phyloP scores from a whole-genome alignment of 2,113 vertebrate genomes.

The Grus americana region DNA sequence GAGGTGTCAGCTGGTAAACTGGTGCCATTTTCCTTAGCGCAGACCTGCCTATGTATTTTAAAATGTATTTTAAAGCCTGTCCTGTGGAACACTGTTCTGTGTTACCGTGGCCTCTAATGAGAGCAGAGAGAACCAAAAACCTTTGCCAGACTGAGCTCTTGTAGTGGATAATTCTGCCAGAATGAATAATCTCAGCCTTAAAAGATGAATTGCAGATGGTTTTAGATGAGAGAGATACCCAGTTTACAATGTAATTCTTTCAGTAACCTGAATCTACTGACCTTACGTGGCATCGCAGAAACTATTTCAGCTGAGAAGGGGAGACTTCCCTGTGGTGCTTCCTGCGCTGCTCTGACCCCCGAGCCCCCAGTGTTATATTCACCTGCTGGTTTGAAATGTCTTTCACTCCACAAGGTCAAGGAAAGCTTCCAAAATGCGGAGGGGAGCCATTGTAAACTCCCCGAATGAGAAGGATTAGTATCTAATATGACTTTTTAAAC shows the following conservation, averaged over 20 bases:
- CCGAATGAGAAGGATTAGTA: not conserved
- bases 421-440: not conserved
- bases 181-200: slow-evolving; percentile 19
- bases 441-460: not conserved
- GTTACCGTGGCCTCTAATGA: not conserved
- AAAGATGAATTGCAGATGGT: slow-evolving; percentile 27
- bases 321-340: not conserved
- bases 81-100: not conserved
- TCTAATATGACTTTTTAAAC: not conserved
- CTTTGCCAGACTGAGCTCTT: not conserved
- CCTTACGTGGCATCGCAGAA: not conserved
- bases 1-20: not conserved
- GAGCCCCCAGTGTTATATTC: not conserved
- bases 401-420: not conserved
- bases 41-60: not conserved
- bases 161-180: not conserved
- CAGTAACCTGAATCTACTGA: slow-evolving; percentile 27
- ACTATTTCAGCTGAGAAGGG: not conserved
- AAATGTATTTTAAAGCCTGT: not conserved
- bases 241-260: not conserved
- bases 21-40: not conserved
- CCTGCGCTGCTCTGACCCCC: not conserved
- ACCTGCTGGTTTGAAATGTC: not conserved
- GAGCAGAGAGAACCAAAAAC: not conserved
- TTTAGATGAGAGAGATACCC: not conserved